Evolutionary conservation across 2,797 vertebrate genomes (phyloP), one percentile per base, ranked within the genome.

Genomic region (Darevskia nairensis): DNA sequence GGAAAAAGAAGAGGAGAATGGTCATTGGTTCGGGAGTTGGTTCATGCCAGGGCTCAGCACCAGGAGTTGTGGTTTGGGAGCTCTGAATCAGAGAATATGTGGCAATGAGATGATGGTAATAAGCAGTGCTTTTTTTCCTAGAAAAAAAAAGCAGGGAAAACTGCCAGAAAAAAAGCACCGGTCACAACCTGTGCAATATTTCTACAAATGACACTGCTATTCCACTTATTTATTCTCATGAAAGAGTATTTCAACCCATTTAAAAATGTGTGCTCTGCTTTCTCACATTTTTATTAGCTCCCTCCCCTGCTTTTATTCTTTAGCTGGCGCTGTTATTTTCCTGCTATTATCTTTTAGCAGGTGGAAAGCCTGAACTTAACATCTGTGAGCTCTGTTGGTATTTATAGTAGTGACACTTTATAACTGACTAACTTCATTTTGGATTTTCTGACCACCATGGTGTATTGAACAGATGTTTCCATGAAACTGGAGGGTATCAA

Each of bases 331-430:
- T 50, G 32, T 71, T 50, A 17, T 39, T 50, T 84, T 39, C 39
- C 15, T 66, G 25, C 71, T 68, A 25, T 39, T n/a, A 66, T 76
- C 39, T 77, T 74, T 85, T 68, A 44, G 39, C 29, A 8, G 27
- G 0, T 39, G 61, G 27, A 69, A 10, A 29, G 46, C 8, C 68
- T 17, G 71, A 74, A 84, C 74, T 6, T 29, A 87, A 41, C 84
- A 68, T 32, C 32, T 46, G 59, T 76, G 66, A 86, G 82, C 1
- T 8, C 9, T 72, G 55, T 71, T 44, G 7, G 9, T 21, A 86
- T 72, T 91, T 69, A 79, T 69, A 75, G 72, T 55, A 86, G 6
- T 66, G 44, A 59, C 55, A 82, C 6, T 50, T 75, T 88, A 66
- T 68, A 87, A 35, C 29, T 27, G 39, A 46, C 46, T 61, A 27